Evolutionary conservation across 2,888 invertebrate genomes (phyloP).

Genomic region (Tromatobia lineatoria): DNA sequence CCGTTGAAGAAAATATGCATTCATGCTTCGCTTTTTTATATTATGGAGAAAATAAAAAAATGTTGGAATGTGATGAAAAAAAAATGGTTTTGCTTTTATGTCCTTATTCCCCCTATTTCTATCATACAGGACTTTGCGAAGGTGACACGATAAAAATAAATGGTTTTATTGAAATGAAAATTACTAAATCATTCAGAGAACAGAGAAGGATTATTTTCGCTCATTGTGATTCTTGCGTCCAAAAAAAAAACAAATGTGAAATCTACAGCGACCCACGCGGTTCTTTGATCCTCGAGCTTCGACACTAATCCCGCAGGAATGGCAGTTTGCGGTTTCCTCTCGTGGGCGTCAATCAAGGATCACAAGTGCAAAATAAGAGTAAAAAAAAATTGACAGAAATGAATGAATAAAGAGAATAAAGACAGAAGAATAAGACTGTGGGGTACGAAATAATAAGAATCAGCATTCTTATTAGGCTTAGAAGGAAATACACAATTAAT

Average conservation of each 20-base stretch:
- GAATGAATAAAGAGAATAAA: constrained; percentile 15
- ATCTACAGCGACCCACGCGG: constrained; percentile 58
- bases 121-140: too few relatives aligned
- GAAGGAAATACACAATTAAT: constrained; percentile 9
- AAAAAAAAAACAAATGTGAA: not conserved
- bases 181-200: constrained; percentile 12
- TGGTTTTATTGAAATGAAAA: constrained; percentile 9
- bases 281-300: constrained; percentile 61
- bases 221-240: not conserved
- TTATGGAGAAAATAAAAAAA: too few relatives aligned
- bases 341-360: constrained; percentile 64
- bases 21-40: too few relatives aligned
- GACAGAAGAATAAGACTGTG: constrained; percentile 4
- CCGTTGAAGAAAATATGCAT: too few relatives aligned
- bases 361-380: constrained; percentile 13
- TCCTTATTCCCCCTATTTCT: too few relatives aligned
- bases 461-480: constrained; percentile 31
- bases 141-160: not conserved
- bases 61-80: too few relatives aligned
- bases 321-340: constrained; percentile 52
- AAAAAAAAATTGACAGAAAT: constrained; percentile 36
- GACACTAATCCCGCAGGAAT: constrained; percentile 53
- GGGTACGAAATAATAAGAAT: constrained; percentile 38
- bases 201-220: not conserved
- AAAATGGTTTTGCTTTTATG: too few relatives aligned